Evolutionary conservation across 2,888 invertebrate genomes (phyloP).

Genomic region (Cosmorhoe ocellata): DNA sequence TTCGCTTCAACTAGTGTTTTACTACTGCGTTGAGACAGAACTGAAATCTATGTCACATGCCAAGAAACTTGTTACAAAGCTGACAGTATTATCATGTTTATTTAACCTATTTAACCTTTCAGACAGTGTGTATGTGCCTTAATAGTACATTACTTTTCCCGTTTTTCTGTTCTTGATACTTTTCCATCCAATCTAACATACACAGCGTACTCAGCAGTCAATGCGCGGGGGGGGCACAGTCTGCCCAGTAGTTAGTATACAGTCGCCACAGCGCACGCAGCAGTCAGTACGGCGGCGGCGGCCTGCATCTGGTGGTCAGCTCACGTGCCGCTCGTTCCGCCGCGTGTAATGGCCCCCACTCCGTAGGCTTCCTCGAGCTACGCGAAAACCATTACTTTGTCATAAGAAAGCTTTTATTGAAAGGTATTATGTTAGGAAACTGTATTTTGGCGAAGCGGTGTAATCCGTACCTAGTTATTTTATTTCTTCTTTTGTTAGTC

Average conservation of each 20-base stretch:
- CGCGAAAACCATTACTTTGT: slow-evolving; percentile 17
- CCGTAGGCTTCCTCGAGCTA: slow-evolving; percentile 19
- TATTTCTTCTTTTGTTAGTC: no score
- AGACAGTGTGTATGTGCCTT: no score
- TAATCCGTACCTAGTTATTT: not conserved
- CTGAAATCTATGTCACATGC: no score
- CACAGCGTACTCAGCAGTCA: not conserved
- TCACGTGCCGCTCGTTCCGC: slow-evolving; percentile 29
- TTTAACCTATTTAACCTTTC: no score
- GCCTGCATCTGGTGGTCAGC: slow-evolving; percentile 14
- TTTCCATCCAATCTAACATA: not conserved
- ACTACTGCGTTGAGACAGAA: not conserved
- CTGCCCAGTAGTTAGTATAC: no score
- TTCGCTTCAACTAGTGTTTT: not conserved
- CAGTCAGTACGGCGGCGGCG: not conserved
- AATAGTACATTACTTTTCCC: no score
- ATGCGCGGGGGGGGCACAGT: not conserved
- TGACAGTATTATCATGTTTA: no score
- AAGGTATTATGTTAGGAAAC: slow-evolving; percentile 8
- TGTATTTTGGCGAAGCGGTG: slow-evolving; percentile 1
- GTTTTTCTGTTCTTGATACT: no score
- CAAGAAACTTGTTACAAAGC: no score
- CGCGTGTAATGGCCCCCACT: slow-evolving; percentile 22
- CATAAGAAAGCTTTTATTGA: slow-evolving; percentile 15
- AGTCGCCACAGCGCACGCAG: not conserved